phyloP scores from a whole-genome alignment of 2,888 invertebrate genomes.

The Brenthis ino region DNA sequence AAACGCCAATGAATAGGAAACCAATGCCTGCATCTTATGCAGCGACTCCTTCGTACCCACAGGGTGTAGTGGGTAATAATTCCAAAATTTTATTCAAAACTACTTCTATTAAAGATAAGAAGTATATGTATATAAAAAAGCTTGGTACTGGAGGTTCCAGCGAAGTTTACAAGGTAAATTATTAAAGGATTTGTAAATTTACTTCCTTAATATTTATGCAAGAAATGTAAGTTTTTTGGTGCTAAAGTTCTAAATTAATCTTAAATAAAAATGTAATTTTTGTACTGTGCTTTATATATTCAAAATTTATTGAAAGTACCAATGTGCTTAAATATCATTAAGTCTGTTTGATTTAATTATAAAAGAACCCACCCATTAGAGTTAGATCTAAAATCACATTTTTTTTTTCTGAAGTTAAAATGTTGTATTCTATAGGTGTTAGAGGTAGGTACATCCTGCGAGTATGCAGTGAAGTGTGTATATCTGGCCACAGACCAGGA shows the following conservation, averaged over 20 bases:
- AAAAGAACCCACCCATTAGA: too few relatives aligned
- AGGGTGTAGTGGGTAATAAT: constrained; percentile 56
- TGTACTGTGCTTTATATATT: too few relatives aligned
- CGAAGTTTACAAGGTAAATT: constrained; percentile 85
- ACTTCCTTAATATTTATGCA: not conserved
- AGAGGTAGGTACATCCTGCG: constrained; percentile 79
- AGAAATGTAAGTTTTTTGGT: too few relatives aligned
- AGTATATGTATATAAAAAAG: constrained; percentile 88
- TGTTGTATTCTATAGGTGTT: constrained; percentile 76
- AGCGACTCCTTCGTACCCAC: constrained; percentile 74
- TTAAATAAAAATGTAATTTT: too few relatives aligned
- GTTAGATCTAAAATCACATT: too few relatives aligned
- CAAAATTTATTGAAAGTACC: too few relatives aligned
- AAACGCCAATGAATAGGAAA: constrained; percentile 64
- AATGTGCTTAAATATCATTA: too few relatives aligned
- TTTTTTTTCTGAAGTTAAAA: too few relatives aligned
- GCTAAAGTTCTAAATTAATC: too few relatives aligned
- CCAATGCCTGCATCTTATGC: constrained; percentile 56
- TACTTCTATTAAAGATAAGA: constrained; percentile 86
- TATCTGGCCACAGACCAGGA: constrained; percentile 88
- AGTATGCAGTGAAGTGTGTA: constrained; percentile 92
- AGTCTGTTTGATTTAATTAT: too few relatives aligned
- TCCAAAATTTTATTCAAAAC: constrained; percentile 72
- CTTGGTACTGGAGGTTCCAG: constrained; percentile 96
- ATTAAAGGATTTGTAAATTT: not conserved